Conservation (phyloP, 2,888 invertebrate species). For the Polyommatus iphigenia region DNA sequence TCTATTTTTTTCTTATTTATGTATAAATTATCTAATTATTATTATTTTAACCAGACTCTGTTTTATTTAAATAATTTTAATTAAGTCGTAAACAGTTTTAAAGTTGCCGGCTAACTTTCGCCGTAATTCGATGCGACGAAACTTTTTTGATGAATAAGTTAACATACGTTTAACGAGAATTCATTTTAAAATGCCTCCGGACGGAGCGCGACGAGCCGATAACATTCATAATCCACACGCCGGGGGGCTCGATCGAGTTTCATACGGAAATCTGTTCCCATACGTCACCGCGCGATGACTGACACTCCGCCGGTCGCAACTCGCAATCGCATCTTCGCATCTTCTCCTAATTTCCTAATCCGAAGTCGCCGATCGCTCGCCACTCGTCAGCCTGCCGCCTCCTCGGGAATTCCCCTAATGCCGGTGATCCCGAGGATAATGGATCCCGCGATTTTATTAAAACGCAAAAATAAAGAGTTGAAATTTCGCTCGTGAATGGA, state of each 20-base stretch:
- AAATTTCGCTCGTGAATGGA: conserved; percentile 32
- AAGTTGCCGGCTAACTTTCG: conserved; percentile 4
- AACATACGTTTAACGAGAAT: conserved; percentile 37
- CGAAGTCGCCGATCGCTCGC: conserved; percentile 66
- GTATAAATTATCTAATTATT: background rate
- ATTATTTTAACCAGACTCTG: background rate
- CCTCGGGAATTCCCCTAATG: conserved; percentile 38
- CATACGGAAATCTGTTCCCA: conserved; percentile 56
- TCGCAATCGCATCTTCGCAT: conserved; percentile 76
- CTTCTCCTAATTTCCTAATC: conserved; percentile 79
- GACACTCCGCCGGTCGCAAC: conserved; percentile 68
- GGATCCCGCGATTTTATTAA: conserved; percentile 31
- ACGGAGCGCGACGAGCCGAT: conserved; percentile 48
- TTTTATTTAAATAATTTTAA: conserved; percentile 25
- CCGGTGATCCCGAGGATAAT: conserved; percentile 35
- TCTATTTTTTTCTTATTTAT: background rate
- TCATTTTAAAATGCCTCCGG: conserved; percentile 36
- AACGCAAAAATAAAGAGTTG: conserved; percentile 42
- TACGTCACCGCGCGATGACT: conserved; percentile 51
- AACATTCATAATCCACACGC: conserved; percentile 62
- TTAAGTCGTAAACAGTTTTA: background rate
- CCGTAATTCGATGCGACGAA: conserved; percentile 9
- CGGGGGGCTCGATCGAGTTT: conserved; percentile 55
- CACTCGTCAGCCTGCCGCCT: conserved; percentile 48
- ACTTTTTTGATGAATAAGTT: conserved; percentile 28